phyloP scores from a whole-genome alignment of 2,888 invertebrate species.

The Eupithecia exiguata region DNA sequence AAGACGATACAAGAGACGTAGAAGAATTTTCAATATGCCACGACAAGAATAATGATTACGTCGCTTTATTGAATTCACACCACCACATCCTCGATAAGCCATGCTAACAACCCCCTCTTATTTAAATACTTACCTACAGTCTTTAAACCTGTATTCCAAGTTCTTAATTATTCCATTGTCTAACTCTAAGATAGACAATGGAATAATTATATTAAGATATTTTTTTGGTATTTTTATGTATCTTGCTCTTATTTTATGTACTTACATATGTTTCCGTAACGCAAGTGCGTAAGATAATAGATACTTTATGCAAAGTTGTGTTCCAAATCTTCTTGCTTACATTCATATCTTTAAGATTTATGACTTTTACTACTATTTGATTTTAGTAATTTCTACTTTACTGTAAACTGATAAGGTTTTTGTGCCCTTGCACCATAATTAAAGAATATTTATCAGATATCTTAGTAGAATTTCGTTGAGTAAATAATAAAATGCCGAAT shows the following conservation, averaged over 20 bases:
- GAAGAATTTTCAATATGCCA: constrained; percentile 3
- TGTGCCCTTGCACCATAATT: not conserved
- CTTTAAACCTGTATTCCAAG: not conserved
- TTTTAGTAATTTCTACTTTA: not conserved
- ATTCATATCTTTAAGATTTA: constrained; percentile 12
- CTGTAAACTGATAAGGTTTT: not conserved
- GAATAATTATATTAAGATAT: too few relatives aligned
- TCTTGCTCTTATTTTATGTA: not conserved
- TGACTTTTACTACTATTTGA: not conserved
- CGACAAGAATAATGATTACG: not conserved
- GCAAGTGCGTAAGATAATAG: constrained; percentile 3
- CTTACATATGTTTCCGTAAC: not conserved
- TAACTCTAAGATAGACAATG: too few relatives aligned
- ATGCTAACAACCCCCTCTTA: not conserved
- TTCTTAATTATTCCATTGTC: not conserved
- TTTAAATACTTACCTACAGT: not conserved
- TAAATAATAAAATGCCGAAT: not conserved
- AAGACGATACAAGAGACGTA: not conserved
- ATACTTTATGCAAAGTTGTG: not conserved
- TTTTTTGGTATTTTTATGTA: not conserved
- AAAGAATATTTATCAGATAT: not conserved
- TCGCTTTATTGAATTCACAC: not conserved
- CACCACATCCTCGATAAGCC: not conserved
- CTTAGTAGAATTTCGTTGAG: not conserved
- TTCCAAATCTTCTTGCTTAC: constrained; percentile 5